phyloP scores from a whole-genome alignment of 2,888 invertebrate species.

The Ophion costatus region DNA sequence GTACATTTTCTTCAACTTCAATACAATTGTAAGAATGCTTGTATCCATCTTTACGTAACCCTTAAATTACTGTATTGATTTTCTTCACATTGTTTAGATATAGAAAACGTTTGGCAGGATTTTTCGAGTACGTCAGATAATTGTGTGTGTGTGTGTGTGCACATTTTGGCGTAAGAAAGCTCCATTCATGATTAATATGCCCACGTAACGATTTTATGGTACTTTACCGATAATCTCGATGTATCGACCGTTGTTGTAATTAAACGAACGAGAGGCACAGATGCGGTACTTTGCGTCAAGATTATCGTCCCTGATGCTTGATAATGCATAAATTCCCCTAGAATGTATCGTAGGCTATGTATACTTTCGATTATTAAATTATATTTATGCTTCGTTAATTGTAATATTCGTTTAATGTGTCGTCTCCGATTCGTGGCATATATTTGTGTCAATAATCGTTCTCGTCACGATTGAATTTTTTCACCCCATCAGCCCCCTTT shows the following conservation, averaged over 20 bases:
- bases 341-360: neutral
- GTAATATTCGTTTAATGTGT: slow-evolving; percentile 1
- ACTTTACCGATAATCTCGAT: slow-evolving; percentile 43
- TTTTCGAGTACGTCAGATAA: neutral
- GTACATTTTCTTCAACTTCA: neutral
- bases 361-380: neutral
- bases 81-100: neutral
- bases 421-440: slow-evolving; percentile 8
- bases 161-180: neutral
- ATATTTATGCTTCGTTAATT: neutral
- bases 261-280: slow-evolving; percentile 50
- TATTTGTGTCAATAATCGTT: neutral
- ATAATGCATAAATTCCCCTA: neutral
- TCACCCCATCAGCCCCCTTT: neutral
- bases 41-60: neutral
- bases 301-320: slow-evolving; percentile 1
- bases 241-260: slow-evolving; percentile 45
- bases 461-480: slow-evolving; percentile 10
- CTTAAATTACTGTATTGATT: neutral
- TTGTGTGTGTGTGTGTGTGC: neutral
- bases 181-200: slow-evolving; percentile 25
- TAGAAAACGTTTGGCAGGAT: neutral
- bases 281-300: slow-evolving; percentile 27
- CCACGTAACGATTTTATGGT: slow-evolving; percentile 24
- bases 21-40: neutral